Conservation (phyloP, 1,140 invertebrate genomes). For the Orius laevigatus region DNA sequence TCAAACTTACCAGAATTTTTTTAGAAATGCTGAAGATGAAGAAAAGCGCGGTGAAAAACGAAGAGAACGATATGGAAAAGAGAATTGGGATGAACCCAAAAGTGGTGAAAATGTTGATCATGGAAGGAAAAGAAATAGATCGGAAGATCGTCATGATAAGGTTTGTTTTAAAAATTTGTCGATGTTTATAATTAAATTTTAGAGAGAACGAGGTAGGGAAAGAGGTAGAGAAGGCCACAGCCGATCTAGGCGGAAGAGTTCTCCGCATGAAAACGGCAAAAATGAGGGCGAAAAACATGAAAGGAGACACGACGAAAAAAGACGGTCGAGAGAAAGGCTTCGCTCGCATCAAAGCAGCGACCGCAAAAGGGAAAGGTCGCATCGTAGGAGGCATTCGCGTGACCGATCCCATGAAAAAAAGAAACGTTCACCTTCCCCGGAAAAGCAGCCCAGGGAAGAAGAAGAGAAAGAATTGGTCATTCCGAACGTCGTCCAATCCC, state of each 20-base stretch:
- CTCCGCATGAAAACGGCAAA: not conserved
- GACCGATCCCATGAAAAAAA: too few relatives aligned
- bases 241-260: conserved; percentile 6
- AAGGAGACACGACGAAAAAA: conserved; percentile 9
- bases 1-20: conserved; percentile 5
- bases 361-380: not conserved
- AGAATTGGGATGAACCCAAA: not conserved
- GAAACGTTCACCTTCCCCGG: too few relatives aligned
- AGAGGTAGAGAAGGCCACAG: conserved; percentile 6
- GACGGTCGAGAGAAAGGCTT: conserved; percentile 5
- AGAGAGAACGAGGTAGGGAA: conserved; percentile 6
- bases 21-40: conserved; percentile 7
- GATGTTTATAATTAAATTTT: too few relatives aligned
- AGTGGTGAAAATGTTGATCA: not conserved
- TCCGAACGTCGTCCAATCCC: too few relatives aligned
- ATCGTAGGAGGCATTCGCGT: not conserved
- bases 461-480: too few relatives aligned
- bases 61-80: conserved; percentile 1
- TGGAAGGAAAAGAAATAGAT: conserved; percentile 3
- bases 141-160: not conserved
- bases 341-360: conserved; percentile 2
- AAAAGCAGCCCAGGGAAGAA: too few relatives aligned
- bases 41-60: conserved; percentile 9
- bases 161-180: too few relatives aligned
- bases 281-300: not conserved